Percentiles rank a stretch among this genome's conserved stretches.
phyloP scores from a whole-genome alignment of 2,113 vertebrate genomes.

The Diglossa brunneiventris region DNA sequence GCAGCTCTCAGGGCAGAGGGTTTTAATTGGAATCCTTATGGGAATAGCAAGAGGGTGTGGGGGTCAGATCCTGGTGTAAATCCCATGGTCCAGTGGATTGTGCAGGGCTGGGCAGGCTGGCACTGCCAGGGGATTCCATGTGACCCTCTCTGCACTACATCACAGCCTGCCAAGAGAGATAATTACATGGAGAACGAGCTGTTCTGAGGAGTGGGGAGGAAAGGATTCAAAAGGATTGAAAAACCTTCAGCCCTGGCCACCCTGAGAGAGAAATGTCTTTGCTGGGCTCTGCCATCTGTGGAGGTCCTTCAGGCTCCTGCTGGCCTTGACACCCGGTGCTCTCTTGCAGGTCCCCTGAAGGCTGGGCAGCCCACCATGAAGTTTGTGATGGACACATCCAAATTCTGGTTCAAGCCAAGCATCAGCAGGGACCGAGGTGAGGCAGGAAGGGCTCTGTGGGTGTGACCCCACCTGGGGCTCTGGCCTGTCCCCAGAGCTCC shows the following conservation, averaged over 20 bases:
- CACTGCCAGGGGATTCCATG: not conserved
- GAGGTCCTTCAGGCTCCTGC: not conserved
- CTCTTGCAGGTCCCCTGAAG: conserved; percentile 56
- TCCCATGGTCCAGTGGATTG: not conserved
- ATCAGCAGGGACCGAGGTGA: conserved; percentile 85
- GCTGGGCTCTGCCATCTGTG: not conserved
- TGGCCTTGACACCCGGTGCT: not conserved
- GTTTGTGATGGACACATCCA: conserved; percentile 92
- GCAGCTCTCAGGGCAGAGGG: not conserved
- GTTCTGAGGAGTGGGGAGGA: not conserved
- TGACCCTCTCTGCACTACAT: not conserved
- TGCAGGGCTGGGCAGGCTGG: not conserved
- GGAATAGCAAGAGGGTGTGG: not conserved
- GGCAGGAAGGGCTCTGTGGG: not conserved
- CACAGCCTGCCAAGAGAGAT: conserved; percentile 1
- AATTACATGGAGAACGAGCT: not conserved
- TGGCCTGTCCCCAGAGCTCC: not conserved
- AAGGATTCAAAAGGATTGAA: not conserved
- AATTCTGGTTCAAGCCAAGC: conserved; percentile 90
- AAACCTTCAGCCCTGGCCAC: not conserved
- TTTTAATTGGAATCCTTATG: conserved; percentile 21
- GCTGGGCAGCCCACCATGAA: conserved; percentile 87
- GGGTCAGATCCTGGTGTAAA: not conserved
- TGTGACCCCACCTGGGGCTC: rapidly evolving
- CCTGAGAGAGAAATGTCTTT: not conserved